phyloP scores from a whole-genome alignment of 1,140 invertebrate species.

The Zeugodacus cucurbitae region DNA sequence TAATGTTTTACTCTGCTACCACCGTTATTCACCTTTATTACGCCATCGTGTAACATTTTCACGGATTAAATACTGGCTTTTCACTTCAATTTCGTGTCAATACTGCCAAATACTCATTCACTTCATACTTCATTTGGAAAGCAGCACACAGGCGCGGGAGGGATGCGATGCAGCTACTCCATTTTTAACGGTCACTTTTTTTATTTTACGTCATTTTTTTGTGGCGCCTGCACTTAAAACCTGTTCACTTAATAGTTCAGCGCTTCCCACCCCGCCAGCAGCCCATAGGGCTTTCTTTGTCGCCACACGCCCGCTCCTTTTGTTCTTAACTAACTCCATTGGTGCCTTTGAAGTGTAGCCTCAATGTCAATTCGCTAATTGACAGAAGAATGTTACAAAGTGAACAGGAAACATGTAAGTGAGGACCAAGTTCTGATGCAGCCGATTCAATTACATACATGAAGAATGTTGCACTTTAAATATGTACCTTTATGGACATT shows the following conservation, averaged over 20 bases:
- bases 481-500: too few species aligned
- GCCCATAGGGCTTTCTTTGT: slow-evolving; percentile 3
- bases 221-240: not conserved
- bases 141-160: not conserved
- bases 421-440: not conserved
- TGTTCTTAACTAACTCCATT: slow-evolving; percentile 12
- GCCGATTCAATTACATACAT: too few species aligned
- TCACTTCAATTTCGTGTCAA: slow-evolving; percentile 29
- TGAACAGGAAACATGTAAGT: not conserved
- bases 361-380: slow-evolving; percentile 39
- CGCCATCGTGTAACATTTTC: not conserved
- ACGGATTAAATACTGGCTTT: slow-evolving; percentile 34
- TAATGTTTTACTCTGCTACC: not conserved
- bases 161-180: not conserved
- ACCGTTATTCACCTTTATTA: not conserved
- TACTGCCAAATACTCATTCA: not conserved
- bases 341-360: slow-evolving; percentile 30
- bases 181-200: not conserved
- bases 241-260: not conserved
- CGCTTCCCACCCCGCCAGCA: not conserved
- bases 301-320: not conserved
- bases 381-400: slow-evolving; percentile 31
- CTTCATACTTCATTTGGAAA: slow-evolving; percentile 1
- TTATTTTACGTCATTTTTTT: not conserved
- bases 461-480: too few species aligned